Conservation (phyloP, 92 coral and sea anemone species). For the Epizoanthus ramosus region DNA sequence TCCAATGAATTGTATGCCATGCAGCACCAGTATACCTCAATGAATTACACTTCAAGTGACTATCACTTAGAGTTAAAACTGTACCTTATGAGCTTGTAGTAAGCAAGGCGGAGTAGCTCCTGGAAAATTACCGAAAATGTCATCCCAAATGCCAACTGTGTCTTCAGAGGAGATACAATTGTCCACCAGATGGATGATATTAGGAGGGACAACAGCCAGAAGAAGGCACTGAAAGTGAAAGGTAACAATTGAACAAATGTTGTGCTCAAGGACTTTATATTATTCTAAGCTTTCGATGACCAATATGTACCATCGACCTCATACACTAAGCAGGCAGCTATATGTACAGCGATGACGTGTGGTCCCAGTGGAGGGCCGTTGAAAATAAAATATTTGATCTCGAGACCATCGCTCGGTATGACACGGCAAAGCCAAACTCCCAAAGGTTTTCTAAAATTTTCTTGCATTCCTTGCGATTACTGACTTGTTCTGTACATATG, state of each 20-base stretch:
- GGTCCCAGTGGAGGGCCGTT: too few species aligned
- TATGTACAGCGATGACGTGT: too few species aligned
- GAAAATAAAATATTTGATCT: too few species aligned
- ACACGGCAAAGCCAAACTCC: neutral
- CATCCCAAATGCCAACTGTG: slow-evolving; percentile 87
- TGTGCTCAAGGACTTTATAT: neutral
- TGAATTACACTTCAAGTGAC: too few species aligned
- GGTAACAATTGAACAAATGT: neutral
- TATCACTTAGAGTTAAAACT: too few species aligned
- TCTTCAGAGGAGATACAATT: slow-evolving; percentile 91
- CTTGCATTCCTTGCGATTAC: neutral
- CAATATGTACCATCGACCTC: neutral
- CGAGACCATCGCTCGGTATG: neutral
- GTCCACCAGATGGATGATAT: slow-evolving; percentile 99
- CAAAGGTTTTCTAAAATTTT: too few species aligned
- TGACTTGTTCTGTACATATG: neutral
- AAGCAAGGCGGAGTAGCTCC: slow-evolving; percentile 87
- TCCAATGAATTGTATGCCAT: too few species aligned
- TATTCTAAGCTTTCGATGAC: neutral
- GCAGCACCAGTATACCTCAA: too few species aligned
- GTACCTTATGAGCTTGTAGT: slow-evolving; percentile 86
- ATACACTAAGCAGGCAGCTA: too few species aligned
- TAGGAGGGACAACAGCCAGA: slow-evolving; percentile 89
- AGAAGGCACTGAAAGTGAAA: slow-evolving; percentile 84
- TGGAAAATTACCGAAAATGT: slow-evolving; percentile 93